Evolutionary conservation across 2,797 vertebrate genomes (phyloP).

Genomic region (Platalea minor): DNA sequence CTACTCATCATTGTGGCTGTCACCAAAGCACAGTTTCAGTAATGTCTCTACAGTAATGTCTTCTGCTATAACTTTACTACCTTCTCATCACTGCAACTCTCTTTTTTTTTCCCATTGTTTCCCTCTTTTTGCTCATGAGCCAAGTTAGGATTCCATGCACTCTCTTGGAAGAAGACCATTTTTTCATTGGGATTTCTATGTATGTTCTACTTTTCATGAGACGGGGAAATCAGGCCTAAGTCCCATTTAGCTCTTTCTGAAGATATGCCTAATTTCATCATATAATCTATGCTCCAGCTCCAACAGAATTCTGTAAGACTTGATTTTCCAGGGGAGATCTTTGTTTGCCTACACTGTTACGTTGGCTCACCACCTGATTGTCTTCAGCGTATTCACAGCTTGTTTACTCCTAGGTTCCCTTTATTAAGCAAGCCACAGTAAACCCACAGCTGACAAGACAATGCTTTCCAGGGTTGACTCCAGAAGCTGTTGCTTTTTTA

Average conservation of each 20-base stretch:
- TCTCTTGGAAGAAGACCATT: background rate
- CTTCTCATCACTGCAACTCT: background rate
- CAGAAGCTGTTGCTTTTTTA: background rate
- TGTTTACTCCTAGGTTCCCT: background rate
- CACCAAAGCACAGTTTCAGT: background rate
- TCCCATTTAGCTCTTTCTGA: background rate
- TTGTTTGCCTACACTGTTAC: background rate
- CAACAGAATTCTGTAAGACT: background rate
- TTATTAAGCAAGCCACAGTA: background rate
- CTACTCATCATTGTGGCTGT: background rate
- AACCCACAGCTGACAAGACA: background rate
- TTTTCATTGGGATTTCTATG: background rate
- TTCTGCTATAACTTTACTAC: background rate
- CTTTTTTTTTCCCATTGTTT: background rate
- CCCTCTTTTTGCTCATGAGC: background rate
- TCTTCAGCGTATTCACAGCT: background rate
- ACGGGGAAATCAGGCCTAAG: background rate
- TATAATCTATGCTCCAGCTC: background rate
- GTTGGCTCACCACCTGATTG: background rate
- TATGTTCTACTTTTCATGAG: background rate
- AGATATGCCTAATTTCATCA: background rate
- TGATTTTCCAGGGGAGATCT: background rate
- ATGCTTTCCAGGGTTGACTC: background rate
- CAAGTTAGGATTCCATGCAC: background rate
- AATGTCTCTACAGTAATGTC: background rate